phyloP scores from a whole-genome alignment of 1,140 invertebrate species.

The Helicoverpa armigera region DNA sequence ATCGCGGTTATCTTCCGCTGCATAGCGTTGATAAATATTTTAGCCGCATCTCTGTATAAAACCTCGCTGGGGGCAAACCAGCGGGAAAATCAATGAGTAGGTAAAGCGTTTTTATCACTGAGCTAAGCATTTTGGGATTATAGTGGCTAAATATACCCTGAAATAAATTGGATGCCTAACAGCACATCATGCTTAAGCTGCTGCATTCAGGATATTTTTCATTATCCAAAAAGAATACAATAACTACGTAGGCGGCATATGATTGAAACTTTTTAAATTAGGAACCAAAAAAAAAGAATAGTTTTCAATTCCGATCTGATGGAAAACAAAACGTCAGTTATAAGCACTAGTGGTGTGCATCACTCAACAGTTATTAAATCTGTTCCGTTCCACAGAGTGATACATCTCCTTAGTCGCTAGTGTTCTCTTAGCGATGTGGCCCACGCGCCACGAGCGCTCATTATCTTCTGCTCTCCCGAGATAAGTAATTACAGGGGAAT shows the following conservation, averaged over 20 bases:
- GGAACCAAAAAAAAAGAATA: too few relatives aligned
- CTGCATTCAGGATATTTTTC: too few relatives aligned
- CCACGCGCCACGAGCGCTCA: slow-evolving; percentile 28
- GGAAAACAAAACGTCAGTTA: too few relatives aligned
- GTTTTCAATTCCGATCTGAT: too few relatives aligned
- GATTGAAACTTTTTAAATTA: too few relatives aligned
- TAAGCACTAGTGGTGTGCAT: neutral
- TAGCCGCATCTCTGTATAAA: neutral
- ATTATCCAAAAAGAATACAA: too few relatives aligned
- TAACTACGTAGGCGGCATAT: too few relatives aligned
- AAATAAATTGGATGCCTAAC: neutral
- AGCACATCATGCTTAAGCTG: too few relatives aligned
- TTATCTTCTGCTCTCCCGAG: slow-evolving; percentile 39
- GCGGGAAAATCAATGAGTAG: slow-evolving; percentile 26
- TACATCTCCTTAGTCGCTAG: neutral
- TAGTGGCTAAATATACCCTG: neutral
- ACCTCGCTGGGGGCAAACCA: slow-evolving; percentile 1
- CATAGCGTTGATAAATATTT: slow-evolving; percentile 23
- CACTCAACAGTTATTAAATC: neutral
- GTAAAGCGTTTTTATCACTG: slow-evolving; percentile 7
- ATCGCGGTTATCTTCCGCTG: slow-evolving; percentile 39
- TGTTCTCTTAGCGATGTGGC: slow-evolving; percentile 20
- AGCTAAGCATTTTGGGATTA: neutral
- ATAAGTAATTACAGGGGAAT: slow-evolving; percentile 61
- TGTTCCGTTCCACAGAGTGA: neutral